Evolutionary conservation across 2,888 invertebrate genomes (phyloP).

Genomic region (Trisateles emortualis): DNA sequence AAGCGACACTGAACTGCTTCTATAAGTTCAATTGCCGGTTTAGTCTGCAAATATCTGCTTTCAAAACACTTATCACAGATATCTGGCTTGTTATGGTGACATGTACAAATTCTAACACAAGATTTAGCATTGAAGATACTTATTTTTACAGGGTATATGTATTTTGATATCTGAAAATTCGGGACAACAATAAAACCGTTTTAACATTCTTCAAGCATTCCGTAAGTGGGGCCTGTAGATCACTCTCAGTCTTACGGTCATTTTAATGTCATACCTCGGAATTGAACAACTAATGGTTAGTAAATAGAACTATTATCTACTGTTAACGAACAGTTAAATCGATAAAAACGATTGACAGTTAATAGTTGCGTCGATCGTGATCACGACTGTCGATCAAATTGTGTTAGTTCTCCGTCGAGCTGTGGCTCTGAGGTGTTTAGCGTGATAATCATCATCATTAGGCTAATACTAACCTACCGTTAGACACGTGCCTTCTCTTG

Average conservation of each 20-base stretch:
- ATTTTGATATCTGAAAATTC: no score
- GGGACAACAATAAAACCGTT: no score
- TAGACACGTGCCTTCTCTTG: not conserved
- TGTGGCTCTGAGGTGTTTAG: not conserved
- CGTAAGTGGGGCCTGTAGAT: no score
- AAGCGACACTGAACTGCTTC: no score
- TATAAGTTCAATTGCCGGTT: no score
- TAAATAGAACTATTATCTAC: not conserved
- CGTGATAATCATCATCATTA: not conserved
- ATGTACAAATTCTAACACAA: no score
- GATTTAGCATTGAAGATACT: no score
- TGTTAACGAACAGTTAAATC: not conserved
- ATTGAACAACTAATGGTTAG: not conserved
- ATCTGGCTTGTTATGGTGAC: no score
- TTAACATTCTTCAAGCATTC: no score
- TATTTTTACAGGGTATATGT: no score
- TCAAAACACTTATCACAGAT: no score
- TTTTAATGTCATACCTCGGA: not conserved
- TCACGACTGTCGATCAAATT: not conserved
- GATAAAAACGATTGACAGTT: slow-evolving; percentile 1
- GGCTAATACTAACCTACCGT: not conserved
- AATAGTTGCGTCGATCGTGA: not conserved
- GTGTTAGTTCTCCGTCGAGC: not conserved
- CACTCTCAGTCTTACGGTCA: not conserved
- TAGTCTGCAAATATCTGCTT: no score